Percentiles rank a stretch among this genome's conserved stretches.
phyloP scores from a whole-genome alignment of 2,888 invertebrate genomes.

The Hirtodrosophila cameraria region DNA sequence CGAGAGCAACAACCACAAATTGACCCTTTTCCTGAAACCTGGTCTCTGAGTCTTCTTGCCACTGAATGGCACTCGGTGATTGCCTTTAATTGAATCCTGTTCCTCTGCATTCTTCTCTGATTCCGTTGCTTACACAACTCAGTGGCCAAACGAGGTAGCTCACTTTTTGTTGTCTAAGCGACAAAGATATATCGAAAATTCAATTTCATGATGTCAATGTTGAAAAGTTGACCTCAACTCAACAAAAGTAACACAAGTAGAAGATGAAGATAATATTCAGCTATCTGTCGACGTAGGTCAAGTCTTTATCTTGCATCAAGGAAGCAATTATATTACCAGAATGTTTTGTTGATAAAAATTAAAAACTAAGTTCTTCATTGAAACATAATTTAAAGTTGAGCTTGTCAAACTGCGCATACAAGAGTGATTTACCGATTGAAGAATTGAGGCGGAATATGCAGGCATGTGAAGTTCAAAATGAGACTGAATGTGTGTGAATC shows the following conservation, averaged over 20 bases:
- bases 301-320: too few species aligned
- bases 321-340: too few species aligned
- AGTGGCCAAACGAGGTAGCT: conserved; percentile 52
- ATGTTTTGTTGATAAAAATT: too few species aligned
- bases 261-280: too few species aligned
- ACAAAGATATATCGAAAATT: conserved; percentile 31
- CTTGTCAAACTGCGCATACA: conserved; percentile 31
- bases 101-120: background rate
- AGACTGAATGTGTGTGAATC: background rate
- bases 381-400: conserved; percentile 67
- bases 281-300: too few species aligned
- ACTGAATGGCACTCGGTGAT: conserved; percentile 45
- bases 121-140: conserved; percentile 40
- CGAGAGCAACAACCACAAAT: conserved; percentile 25
- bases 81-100: conserved; percentile 16
- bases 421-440: conserved; percentile 57
- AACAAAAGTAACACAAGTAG: conserved; percentile 19
- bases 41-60: conserved; percentile 33
- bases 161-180: conserved; percentile 29
- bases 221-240: conserved; percentile 4
- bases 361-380: conserved; percentile 60
- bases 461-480: conserved; percentile 14
- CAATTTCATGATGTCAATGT: conserved; percentile 29
- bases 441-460: conserved; percentile 23
- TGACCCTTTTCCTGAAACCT: conserved; percentile 14